Percentiles rank a stretch among this genome's conserved stretches.
These are phyloP conservation scores for Trachemys scripta DNA, from an alignment of 2,113 vertebrate genomes.

Conservation along the genomic window DNA sequence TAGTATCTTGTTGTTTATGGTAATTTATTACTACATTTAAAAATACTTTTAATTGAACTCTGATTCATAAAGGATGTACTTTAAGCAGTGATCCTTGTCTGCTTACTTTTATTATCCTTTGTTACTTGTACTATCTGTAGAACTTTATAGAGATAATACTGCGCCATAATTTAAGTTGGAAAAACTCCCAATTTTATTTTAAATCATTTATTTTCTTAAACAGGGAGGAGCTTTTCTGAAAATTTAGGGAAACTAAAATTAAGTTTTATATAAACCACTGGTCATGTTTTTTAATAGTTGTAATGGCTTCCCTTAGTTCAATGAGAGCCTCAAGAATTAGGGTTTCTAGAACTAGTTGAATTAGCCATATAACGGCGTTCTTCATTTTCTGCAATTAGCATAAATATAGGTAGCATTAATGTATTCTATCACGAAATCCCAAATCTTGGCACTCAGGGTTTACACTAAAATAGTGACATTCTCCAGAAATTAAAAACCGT, in stretches of 20 bases:
- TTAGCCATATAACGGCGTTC: not conserved
- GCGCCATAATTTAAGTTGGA: not conserved
- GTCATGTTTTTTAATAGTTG: not conserved
- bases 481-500: not conserved
- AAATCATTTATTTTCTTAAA: not conserved
- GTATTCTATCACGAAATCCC: not conserved
- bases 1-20: rapidly evolving
- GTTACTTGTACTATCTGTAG: not conserved
- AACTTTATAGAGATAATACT: not conserved
- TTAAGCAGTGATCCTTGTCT: not conserved
- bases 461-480: not conserved
- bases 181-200: not conserved
- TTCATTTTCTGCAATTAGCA: not conserved
- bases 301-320: not conserved
- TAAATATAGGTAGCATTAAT: not conserved
- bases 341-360: not conserved
- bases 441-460: not conserved
- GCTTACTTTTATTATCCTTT: not conserved
- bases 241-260: not conserved
- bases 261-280: not conserved
- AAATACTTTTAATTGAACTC: not conserved
- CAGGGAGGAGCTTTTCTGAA: not conserved
- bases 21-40: not conserved
- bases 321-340: not conserved
- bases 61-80: not conserved